Base-by-base conservation (phyloP, 2,888 invertebrate genomes). In the Dryobotodes eremita region DNA sequence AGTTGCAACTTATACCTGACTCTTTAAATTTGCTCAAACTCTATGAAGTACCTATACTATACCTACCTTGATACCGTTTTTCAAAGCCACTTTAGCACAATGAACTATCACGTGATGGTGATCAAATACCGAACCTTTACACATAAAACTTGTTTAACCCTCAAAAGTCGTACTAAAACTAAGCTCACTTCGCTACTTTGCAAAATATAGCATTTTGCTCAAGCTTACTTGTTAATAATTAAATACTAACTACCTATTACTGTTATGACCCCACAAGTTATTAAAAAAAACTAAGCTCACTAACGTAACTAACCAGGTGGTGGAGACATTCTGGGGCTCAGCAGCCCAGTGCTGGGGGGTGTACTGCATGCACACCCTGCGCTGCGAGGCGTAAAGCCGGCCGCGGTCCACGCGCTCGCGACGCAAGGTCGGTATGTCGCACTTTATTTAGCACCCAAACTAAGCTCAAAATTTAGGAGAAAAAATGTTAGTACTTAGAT, bases 281-380 rank as follows among this genome's bases (percentile, higher is more conserved):
- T n/a, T 46, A n/a, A 42, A 66, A 46, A 74, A 79, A 77, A 87
- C 83, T 85, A 87, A 90, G 77, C 84, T 82, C 65, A 85, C 80
- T 87, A 88, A 84, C 79, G 36, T 75, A 77, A 85, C 84, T 80
- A 85, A 90, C 88, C 93, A 95, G 95, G 95, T 91, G 97, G 97
- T 85, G 97, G 97, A 66, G 97, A 96, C 82, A 95, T 96, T 86
- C 95, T 97, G 83, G 96, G 97, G 13, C 91, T 96, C 20, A 94
- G 94, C 91, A 96, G 95, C 91, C 96, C 96, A 6, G 95, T 96
- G 82, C 92, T 96, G 79, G 95, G 96, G 10, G 96, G 96, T 0
- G 95, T 96, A 46, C 91, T 96, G 55, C 96, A 97, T 86, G 94
- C 97, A 88, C 98, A 98, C 94, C 98, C 98, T 6, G 98, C 98